phyloP scores from a whole-genome alignment of 2,888 invertebrate genomes.

The Eretmocerus hayati region DNA sequence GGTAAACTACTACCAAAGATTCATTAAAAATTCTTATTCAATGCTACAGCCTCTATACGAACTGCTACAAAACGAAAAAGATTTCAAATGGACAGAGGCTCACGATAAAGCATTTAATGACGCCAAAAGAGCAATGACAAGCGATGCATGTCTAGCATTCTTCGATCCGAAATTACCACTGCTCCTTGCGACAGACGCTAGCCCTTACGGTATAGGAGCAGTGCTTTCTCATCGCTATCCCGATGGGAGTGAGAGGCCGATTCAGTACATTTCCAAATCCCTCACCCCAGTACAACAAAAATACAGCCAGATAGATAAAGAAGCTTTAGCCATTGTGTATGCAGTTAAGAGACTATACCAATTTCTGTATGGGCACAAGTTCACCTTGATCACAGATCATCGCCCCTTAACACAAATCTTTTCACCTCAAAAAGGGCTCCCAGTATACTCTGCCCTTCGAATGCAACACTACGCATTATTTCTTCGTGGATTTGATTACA shows the following conservation, averaged over 20 bases:
- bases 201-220: conserved; percentile 9
- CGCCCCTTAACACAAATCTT: conserved; percentile 16
- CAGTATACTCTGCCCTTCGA: conserved; percentile 21
- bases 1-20: too few relatives aligned
- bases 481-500: conserved; percentile 22
- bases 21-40: conserved; percentile 3
- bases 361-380: too few relatives aligned
- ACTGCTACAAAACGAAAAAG: not conserved
- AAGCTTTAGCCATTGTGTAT: too few relatives aligned
- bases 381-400: too few relatives aligned
- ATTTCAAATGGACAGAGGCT: conserved; percentile 4
- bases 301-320: too few relatives aligned
- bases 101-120: conserved; percentile 1
- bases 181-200: conserved; percentile 16
- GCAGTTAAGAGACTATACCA: conserved; percentile 3
- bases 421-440: conserved; percentile 18
- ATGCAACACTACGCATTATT: conserved; percentile 28
- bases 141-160: conserved; percentile 21
- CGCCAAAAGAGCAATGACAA: conserved; percentile 28
- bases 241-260: conserved; percentile 2
- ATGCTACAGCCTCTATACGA: conserved; percentile 5
- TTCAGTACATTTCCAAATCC: conserved; percentile 1
- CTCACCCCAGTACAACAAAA: too few relatives aligned
- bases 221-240: conserved; percentile 3
- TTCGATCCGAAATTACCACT: conserved; percentile 23